These are phyloP conservation scores for Xanthia icteritia DNA, from an alignment of 2,888 invertebrate genomes.

Conservation along the genomic window DNA sequence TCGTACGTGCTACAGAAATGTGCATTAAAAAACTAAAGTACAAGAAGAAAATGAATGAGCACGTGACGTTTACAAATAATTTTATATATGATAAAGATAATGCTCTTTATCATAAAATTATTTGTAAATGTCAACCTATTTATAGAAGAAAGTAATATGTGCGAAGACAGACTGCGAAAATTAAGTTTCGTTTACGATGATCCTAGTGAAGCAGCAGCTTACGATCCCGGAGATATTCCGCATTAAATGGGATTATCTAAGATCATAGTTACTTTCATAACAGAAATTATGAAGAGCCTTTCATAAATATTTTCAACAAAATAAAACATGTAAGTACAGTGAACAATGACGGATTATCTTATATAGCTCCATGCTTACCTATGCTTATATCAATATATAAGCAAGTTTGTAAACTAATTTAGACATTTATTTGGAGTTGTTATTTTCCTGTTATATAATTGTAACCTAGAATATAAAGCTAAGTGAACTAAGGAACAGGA, in stretches of 20 bases:
- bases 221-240: conserved; percentile 12
- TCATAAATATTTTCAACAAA: conserved; percentile 26
- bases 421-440: background rate
- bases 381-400: background rate
- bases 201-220: conserved; percentile 15
- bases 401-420: background rate
- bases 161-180: background rate
- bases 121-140: background rate
- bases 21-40: background rate
- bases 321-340: background rate
- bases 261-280: background rate
- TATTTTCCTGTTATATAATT: conserved; percentile 9
- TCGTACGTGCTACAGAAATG: background rate
- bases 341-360: background rate
- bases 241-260: conserved; percentile 36
- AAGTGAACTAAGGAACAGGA: background rate
- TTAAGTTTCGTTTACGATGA: conserved; percentile 25
- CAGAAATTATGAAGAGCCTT: conserved; percentile 7
- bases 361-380: background rate
- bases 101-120: background rate
- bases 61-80: too few species aligned
- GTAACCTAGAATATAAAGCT: background rate
- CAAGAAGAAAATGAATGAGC: background rate
- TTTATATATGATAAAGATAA: too few species aligned
- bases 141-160: background rate